phyloP scores from a whole-genome alignment of 2,888 invertebrate species.

The Trissonchulus sp. region DNA sequence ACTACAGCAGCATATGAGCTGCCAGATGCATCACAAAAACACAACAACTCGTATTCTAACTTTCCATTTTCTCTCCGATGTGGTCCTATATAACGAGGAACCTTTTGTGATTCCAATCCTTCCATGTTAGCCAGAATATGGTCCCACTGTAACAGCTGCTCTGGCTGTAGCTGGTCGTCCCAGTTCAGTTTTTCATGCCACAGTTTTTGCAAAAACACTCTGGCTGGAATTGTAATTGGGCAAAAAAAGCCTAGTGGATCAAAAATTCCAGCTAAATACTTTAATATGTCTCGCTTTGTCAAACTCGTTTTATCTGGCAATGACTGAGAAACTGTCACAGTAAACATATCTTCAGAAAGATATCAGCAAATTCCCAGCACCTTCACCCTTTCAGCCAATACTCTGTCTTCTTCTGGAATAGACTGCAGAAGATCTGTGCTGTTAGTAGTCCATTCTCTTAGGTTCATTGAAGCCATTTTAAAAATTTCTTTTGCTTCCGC shows the following conservation, averaged over 20 bases:
- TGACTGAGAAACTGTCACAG: not conserved
- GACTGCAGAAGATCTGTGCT: not conserved
- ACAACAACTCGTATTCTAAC: not conserved
- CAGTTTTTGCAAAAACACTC: not conserved
- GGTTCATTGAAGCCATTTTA: conserved; percentile 17
- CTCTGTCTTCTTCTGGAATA: conserved; percentile 6
- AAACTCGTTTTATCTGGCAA: too few species aligned
- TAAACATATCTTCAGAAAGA: not conserved
- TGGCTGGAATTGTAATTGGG: conserved; percentile 20
- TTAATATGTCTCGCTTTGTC: conserved; percentile 33
- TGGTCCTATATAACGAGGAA: conserved; percentile 36
- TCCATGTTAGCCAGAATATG: not conserved
- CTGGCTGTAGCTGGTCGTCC: not conserved
- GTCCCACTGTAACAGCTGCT: not conserved
- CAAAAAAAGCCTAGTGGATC: conserved; percentile 33
- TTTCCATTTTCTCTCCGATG: too few species aligned
- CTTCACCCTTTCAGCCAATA: not conserved
- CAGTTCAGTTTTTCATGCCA: conserved; percentile 1
- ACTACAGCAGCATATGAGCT: not conserved
- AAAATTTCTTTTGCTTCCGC: conserved; percentile 7
- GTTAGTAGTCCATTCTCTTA: conserved; percentile 14
- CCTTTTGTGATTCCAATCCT: not conserved
- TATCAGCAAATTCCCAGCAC: conserved; percentile 1
- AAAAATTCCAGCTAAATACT: conserved; percentile 4
- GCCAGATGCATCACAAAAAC: not conserved